Evolutionary conservation across 2,113 vertebrate species (phyloP).

Genomic region (Psammodynastes pulverulentus): DNA sequence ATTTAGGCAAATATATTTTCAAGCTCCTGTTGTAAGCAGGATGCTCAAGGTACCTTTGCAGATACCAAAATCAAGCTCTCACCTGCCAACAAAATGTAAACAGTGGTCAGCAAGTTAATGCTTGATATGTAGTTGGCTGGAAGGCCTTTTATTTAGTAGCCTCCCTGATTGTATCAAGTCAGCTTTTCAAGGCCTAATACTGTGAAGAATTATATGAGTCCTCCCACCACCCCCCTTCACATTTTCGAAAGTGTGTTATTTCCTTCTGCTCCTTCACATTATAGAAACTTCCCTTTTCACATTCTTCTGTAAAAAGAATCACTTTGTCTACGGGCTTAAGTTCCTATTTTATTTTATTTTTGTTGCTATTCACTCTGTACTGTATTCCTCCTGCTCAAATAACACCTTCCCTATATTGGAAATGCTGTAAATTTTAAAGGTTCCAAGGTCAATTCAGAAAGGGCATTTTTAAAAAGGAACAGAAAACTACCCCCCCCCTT

Average conservation of each 20-base stretch:
- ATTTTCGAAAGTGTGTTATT: constrained; percentile 57
- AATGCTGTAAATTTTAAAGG: constrained; percentile 48
- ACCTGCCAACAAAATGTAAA: constrained; percentile 56
- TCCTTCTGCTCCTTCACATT: constrained; percentile 61
- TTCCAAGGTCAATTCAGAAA: constrained; percentile 55
- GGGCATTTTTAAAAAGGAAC: constrained; percentile 4
- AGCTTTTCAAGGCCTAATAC: constrained; percentile 59
- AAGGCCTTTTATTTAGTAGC: constrained; percentile 64
- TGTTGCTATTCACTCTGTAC: constrained; percentile 51
- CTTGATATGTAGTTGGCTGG: constrained; percentile 66
- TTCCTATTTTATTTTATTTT: constrained; percentile 51
- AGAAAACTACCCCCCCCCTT: not conserved
- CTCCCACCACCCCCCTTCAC: constrained; percentile 22
- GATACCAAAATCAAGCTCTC: constrained; percentile 55
- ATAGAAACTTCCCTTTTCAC: constrained; percentile 73
- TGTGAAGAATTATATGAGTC: constrained; percentile 55
- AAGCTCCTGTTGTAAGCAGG: constrained; percentile 62
- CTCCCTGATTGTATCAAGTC: constrained; percentile 56
- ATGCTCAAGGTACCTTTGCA: constrained; percentile 63
- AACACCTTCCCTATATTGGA: constrained; percentile 34
- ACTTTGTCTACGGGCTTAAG: constrained; percentile 54
- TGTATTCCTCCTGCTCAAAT: constrained; percentile 49
- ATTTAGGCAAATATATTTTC: constrained; percentile 66
- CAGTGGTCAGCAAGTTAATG: constrained; percentile 71
- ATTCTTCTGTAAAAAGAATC: constrained; percentile 59